Evolutionary conservation across 1,140 invertebrate species (phyloP).

Genomic region (Macrobrachium rosenbergii): DNA sequence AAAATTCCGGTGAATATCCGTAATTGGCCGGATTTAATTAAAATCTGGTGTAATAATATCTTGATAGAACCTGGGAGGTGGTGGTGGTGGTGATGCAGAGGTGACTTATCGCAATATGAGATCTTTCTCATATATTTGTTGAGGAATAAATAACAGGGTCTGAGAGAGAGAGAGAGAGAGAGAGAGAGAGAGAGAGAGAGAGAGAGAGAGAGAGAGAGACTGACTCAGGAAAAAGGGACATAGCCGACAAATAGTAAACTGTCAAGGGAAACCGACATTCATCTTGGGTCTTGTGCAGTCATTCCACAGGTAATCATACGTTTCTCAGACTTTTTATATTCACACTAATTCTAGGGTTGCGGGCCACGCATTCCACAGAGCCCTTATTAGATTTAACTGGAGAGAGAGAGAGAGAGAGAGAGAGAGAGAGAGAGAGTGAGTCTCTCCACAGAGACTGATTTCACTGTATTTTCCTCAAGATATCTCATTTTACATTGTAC

Average conservation of each 20-base stretch:
- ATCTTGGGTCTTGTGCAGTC: conserved; percentile 56
- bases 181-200: conserved; percentile 17
- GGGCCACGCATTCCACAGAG: conserved; percentile 47
- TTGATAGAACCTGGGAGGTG: conserved; percentile 2
- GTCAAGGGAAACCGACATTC: conserved; percentile 55
- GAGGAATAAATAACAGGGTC: conserved; percentile 9
- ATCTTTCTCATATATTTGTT: not conserved
- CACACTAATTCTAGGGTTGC: conserved; percentile 58
- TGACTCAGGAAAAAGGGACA: not conserved
- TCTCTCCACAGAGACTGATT: not conserved
- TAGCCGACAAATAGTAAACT: conserved; percentile 56
- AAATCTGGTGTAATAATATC: not conserved
- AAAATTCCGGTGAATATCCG: not conserved
- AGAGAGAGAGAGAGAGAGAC: conserved; percentile 31
- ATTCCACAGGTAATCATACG: conserved; percentile 54
- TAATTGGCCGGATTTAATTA: not conserved
- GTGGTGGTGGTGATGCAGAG: not conserved
- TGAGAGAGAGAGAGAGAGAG: conserved; percentile 23
- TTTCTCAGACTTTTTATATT: conserved; percentile 59
- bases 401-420: conserved; percentile 9
- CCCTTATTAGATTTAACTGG: conserved; percentile 60
- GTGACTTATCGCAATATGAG: not conserved
- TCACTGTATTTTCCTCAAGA: not conserved
- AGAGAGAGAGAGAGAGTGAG: conserved; percentile 4
- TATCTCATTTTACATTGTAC: not conserved